phyloP scores from a whole-genome alignment of 2,797 vertebrate genomes.

The Moxostoma hubbsi region DNA sequence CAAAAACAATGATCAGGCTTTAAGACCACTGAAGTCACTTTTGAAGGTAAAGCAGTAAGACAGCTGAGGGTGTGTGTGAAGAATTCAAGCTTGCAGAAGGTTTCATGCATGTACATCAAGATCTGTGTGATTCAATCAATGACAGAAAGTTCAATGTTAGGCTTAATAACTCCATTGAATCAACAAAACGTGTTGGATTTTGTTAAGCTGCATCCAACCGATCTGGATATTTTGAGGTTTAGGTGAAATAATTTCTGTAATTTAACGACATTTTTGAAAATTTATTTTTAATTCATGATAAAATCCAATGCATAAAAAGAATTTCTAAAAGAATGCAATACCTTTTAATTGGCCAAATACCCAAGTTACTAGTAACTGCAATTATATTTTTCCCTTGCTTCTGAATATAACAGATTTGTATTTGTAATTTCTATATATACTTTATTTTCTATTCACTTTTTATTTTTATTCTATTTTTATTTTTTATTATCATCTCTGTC shows the following conservation, averaged over 20 bases:
- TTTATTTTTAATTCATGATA: background rate
- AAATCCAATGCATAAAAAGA: background rate
- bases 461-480: too few relatives aligned
- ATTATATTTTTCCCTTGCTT: background rate
- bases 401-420: too few relatives aligned
- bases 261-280: background rate
- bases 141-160: constrained; percentile 12
- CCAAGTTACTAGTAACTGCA: background rate
- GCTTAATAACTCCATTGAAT: constrained; percentile 11
- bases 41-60: constrained; percentile 62
- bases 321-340: constrained; percentile 16
- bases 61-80: constrained; percentile 52
- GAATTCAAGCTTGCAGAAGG: background rate
- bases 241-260: background rate
- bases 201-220: background rate
- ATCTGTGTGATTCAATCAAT: constrained; percentile 24
- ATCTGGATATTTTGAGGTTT: constrained; percentile 3
- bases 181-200: background rate
- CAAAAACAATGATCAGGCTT: constrained; percentile 33
- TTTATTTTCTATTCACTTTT: too few relatives aligned
- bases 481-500: too few relatives aligned
- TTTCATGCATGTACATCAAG: background rate
- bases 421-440: too few relatives aligned
- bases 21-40: constrained; percentile 23
- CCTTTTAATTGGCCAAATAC: constrained; percentile 14